Evolutionary conservation across 92 coral and sea anemone species (phyloP), one percentile per base, ranked within the genome.

Genomic region (Zoanthus gigantus): DNA sequence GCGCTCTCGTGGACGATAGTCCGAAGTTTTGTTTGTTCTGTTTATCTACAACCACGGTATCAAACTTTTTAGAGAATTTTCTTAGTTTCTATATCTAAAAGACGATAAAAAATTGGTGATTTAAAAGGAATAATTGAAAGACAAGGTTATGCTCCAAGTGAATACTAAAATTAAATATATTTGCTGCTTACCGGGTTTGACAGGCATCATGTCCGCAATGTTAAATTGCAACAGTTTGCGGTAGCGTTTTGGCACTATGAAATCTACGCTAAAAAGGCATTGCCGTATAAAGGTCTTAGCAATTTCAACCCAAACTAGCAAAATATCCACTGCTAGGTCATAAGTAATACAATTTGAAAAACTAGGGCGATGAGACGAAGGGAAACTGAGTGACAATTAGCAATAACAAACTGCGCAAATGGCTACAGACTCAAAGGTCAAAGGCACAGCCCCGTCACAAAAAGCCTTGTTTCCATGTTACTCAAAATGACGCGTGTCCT

Each of bases 1-100:
- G 42, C 46, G 47, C 60, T 23, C 74, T 83, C 45, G 87, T 32
- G 76, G 76, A 72, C 50, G 52, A 72, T 72, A 52, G 50, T 32
- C 2, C 48, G 0, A 72, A 72, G 76, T 37, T 72, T 72, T 72
- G 4, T 71, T 71, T 71, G 50, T 37, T 32, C 76, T 72, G 48
- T 72, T 72, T 72, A 72, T 34, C 76, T 72, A 31, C 50, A 72
- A 72, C 72, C 23, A 23, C 23, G 23, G 23, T 23, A 23, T 23
- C 23, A 23, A 23, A 23, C 23, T 23, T 23, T 23, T 23, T 23
- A 23, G 23, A 23, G 23, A 23, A 0, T 23, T 23, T 23, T 23
- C 23, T 23, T 23, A 23, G 23, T 23, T 23, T 23, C 23, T 23
- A 23, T 23, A 68, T 0, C 23, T 23, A 31, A 45, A 12, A 72